phyloP scores from a whole-genome alignment of 2,797 vertebrate genomes.

The Bucorvus abyssinicus region DNA sequence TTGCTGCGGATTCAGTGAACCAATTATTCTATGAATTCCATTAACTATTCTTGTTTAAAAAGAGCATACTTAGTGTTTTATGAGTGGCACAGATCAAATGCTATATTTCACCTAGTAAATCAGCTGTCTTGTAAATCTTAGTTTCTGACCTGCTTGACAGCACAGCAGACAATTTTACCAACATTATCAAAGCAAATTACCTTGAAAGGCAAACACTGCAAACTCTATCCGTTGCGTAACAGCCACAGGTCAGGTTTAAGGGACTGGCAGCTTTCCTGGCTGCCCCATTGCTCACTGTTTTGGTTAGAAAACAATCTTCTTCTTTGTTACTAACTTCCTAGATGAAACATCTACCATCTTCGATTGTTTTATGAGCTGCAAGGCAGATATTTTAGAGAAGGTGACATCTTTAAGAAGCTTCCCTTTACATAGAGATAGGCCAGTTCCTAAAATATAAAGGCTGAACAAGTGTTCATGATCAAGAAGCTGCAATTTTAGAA shows the following conservation, averaged over 20 bases:
- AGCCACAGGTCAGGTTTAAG: slow-evolving; percentile 83
- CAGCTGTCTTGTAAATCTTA: slow-evolving; percentile 6
- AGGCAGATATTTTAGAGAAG: slow-evolving; percentile 56
- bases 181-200: slow-evolving; percentile 73
- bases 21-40: neutral
- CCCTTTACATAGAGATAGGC: neutral
- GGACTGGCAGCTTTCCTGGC: slow-evolving; percentile 71
- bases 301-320: slow-evolving; percentile 74
- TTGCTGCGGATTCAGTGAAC: neutral
- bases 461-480: neutral
- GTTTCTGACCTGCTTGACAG: slow-evolving; percentile 27
- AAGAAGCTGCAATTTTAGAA: neutral
- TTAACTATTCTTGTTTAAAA: neutral
- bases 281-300: slow-evolving; percentile 68
- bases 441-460: neutral
- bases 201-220: slow-evolving; percentile 95
- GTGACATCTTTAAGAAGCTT: slow-evolving; percentile 34
- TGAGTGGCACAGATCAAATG: neutral
- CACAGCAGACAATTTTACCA: slow-evolving; percentile 34
- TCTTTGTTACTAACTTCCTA: slow-evolving; percentile 76
- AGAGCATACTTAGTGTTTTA: neutral
- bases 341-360: slow-evolving; percentile 78
- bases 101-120: neutral
- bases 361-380: slow-evolving; percentile 79
- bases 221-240: slow-evolving; percentile 87